Percentiles rank a stretch among this genome's conserved stretches.
These are phyloP conservation scores for Metopia argyrocephala DNA, from an alignment of 2,888 invertebrate genomes.

Conservation along the genomic window DNA sequence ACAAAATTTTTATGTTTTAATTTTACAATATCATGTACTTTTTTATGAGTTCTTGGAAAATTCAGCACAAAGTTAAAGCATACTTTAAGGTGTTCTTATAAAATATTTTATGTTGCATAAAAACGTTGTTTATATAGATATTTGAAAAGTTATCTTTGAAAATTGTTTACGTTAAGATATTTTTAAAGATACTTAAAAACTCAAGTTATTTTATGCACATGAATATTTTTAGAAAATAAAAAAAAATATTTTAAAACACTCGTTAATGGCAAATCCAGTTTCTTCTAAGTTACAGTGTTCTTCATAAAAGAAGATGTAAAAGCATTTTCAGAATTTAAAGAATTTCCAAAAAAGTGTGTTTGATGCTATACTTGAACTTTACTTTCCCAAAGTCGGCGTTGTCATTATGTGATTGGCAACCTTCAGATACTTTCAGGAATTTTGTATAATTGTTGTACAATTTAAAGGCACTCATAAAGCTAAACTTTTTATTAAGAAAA, in stretches of 20 bases:
- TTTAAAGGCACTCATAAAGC: too few relatives aligned
- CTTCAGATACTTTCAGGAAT: too few relatives aligned
- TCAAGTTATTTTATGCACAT: background rate
- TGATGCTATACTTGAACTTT: too few relatives aligned
- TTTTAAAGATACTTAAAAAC: conserved; percentile 1
- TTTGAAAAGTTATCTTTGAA: background rate
- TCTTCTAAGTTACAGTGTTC: too few relatives aligned
- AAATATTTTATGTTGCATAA: conserved; percentile 31
- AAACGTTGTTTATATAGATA: background rate
- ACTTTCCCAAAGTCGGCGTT: too few relatives aligned
- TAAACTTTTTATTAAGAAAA: too few relatives aligned
- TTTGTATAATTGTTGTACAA: too few relatives aligned
- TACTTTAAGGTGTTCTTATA: conserved; percentile 48
- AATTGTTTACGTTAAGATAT: background rate
- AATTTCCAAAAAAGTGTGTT: too few relatives aligned
- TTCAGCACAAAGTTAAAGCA: conserved; percentile 22
- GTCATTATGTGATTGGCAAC: too few relatives aligned
- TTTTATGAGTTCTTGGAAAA: conserved; percentile 28
- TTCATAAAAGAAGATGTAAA: too few relatives aligned
- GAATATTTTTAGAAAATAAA: background rate
- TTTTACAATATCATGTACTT: background rate
- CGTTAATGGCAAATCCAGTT: background rate
- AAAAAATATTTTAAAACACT: background rate
- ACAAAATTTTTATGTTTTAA: conserved; percentile 10
- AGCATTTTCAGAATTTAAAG: too few relatives aligned